These are phyloP conservation scores for Chaetogeoica ovagalla DNA, from an alignment of 2,888 invertebrate species.

Conservation along the genomic window DNA sequence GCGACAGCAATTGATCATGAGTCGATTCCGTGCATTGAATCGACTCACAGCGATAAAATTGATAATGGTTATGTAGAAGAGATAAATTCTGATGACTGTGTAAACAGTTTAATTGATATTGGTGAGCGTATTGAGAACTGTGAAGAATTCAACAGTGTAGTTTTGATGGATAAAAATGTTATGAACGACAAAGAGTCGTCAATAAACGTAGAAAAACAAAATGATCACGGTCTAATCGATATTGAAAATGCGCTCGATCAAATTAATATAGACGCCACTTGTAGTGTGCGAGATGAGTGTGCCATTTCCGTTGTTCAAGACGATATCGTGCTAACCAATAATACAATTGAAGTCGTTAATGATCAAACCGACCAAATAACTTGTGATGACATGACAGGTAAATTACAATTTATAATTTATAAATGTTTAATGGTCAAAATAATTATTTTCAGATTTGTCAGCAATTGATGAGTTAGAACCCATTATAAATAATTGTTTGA, in stretches of 20 bases:
- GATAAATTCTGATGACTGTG: background rate
- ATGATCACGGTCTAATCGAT: background rate
- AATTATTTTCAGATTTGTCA: background rate
- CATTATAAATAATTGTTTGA: background rate
- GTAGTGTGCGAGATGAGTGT: background rate
- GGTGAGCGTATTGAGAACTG: background rate
- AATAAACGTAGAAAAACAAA: background rate
- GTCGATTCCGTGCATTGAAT: background rate
- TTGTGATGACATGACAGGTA: background rate
- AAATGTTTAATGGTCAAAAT: background rate
- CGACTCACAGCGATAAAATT: background rate
- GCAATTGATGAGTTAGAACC: background rate
- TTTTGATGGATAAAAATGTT: background rate
- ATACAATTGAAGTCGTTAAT: background rate
- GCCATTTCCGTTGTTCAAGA: background rate
- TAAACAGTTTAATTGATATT: background rate
- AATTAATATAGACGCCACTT: background rate
- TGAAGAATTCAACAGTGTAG: background rate
- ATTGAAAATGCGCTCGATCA: constrained; percentile 2
- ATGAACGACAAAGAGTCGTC: background rate
- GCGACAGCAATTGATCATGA: background rate
- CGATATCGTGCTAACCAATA: background rate
- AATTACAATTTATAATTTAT: background rate
- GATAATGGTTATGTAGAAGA: background rate
- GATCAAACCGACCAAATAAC: background rate